These are phyloP conservation scores for Dendropsophus ebraccatus DNA, from an alignment of 2,113 vertebrate species.

Conservation along the genomic window DNA sequence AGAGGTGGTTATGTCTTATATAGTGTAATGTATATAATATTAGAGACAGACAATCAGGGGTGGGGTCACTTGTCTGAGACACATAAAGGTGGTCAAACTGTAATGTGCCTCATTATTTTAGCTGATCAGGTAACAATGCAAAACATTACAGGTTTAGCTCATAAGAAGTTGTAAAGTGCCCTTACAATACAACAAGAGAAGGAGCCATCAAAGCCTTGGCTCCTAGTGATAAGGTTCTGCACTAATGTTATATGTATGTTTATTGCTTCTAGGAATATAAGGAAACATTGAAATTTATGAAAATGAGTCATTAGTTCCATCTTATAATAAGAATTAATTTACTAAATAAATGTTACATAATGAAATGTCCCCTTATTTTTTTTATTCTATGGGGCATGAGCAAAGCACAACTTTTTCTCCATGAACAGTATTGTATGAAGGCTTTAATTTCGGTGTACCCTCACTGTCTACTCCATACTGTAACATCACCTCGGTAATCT, in stretches of 20 bases:
- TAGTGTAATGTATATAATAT: constrained; percentile 18
- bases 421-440: constrained; percentile 15
- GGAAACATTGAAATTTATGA: not conserved
- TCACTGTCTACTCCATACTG: constrained; percentile 11
- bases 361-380: not conserved
- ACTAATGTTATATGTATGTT: constrained; percentile 40
- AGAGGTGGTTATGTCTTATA: constrained; percentile 8
- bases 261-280: constrained; percentile 17
- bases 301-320: not conserved
- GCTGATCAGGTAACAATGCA: constrained; percentile 45
- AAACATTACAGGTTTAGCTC: constrained; percentile 20
- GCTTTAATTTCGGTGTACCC: not conserved
- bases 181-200: constrained; percentile 34
- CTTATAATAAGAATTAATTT: constrained; percentile 3
- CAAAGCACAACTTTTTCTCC: constrained; percentile 15
- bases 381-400: constrained; percentile 16
- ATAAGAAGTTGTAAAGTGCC: constrained; percentile 46
- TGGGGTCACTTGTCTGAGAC: not conserved
- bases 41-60: constrained; percentile 52
- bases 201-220: not conserved
- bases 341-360: not conserved
- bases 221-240: not conserved
- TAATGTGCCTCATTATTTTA: constrained; percentile 22
- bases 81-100: constrained; percentile 12
- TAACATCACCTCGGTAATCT: constrained; percentile 5